Percentiles rank a stretch among this genome's conserved stretches.
Evolutionary conservation across 2,888 invertebrate species (phyloP).

Genomic region (Caenorhabditis sp.): DNA sequence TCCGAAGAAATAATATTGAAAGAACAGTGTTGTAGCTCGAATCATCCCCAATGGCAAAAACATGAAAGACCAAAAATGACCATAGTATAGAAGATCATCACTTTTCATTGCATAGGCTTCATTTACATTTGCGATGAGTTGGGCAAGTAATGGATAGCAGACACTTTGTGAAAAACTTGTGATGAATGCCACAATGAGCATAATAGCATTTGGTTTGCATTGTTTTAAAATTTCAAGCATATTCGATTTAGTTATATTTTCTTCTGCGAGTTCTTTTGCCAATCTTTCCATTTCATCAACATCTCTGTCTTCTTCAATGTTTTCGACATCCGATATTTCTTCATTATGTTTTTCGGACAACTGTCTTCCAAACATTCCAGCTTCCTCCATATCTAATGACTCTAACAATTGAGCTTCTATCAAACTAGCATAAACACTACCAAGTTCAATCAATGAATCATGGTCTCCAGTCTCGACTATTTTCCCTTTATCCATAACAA

Average conservation of each 20-base stretch:
- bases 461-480: slow-evolving; percentile 81
- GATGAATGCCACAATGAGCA: slow-evolving; percentile 18
- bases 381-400: slow-evolving; percentile 32
- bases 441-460: slow-evolving; percentile 76
- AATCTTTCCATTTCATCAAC: slow-evolving; percentile 33
- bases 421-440: slow-evolving; percentile 78
- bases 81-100: slow-evolving; percentile 69
- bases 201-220: slow-evolving; percentile 19
- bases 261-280: slow-evolving; percentile 21
- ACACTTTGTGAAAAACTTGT: slow-evolving; percentile 20
- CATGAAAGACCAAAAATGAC: slow-evolving; percentile 73
- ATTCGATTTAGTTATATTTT: slow-evolving; percentile 23
- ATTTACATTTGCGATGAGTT: slow-evolving; percentile 16
- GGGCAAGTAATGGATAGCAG: slow-evolving; percentile 22
- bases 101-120: slow-evolving; percentile 26
- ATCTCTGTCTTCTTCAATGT: not conserved
- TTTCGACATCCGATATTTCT: not conserved
- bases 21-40: slow-evolving; percentile 54
- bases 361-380: not conserved
- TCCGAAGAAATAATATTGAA: slow-evolving; percentile 68
- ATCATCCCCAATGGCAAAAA: slow-evolving; percentile 71
- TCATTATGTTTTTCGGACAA: not conserved
- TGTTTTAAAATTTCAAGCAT: slow-evolving; percentile 25
- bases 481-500: slow-evolving; percentile 71
- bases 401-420: slow-evolving; percentile 59